Base-by-base conservation (phyloP, 2,113 vertebrate species). In the Petrocephalus microphthalmus region DNA sequence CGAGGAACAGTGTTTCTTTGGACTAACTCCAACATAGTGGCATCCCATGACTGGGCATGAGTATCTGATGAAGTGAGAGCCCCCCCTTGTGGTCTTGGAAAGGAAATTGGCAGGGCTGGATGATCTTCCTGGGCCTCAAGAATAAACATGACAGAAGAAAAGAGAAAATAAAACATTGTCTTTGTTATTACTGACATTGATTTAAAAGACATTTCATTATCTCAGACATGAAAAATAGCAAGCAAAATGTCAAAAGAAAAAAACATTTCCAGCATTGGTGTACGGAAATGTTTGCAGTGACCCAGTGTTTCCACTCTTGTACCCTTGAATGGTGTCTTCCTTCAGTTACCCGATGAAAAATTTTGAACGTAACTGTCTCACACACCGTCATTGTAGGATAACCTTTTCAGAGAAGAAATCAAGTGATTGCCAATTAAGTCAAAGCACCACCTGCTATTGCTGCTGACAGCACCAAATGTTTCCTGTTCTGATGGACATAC, bases 11-110 rank as follows among this genome's bases (percentile, higher is more conserved):
- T 45, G 81, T 51, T 92, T 47, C 92, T 91, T 87, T 87, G 89
- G 57, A 96, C 87, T 85, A 94, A 81, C 51, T 90, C 85, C 64
- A 94, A 90, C 85, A 94, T 90, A 83, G 91, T 52, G 84, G 91
- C 88, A 85, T 96, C 94, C 94, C 95, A 95, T 25, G 90, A 89
- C 29, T 91, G 90, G 54, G 93, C 89, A 37, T 88, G 89, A 2
- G 92, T 90, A 42, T 92, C 91, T 37, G 86, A 51, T 0, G 84
- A 91, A 42, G 2, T 56, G 20, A 33, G 85, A 84, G 86, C 89
- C 54, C 2, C 42, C 47, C 37, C 71, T 78, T 33, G 71, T 78
- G 71, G 33, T 7, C 88, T 88, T 87, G 94, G 93, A 52, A 96
- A 92, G 60, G 90, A 91, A 67, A 94, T 93, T 2, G 92, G 87